Conservation (phyloP, 1,140 invertebrate species). For the Brachionus koreanus region DNA sequence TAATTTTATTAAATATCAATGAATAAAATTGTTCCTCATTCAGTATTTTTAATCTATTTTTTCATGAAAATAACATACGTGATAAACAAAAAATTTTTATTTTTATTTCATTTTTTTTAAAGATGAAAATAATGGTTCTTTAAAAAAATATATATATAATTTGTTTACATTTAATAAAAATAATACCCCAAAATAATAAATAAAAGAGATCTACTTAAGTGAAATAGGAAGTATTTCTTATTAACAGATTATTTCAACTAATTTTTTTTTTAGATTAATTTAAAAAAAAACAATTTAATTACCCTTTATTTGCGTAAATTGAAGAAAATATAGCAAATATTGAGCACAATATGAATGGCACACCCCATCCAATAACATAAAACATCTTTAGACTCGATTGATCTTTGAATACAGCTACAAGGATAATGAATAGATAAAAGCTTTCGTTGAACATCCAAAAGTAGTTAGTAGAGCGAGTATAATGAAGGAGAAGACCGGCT, state of each 20-base stretch:
- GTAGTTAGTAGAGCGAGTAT: slow-evolving; percentile 28
- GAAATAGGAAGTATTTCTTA: not conserved
- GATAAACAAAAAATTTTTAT: too few species aligned
- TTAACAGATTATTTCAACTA: not conserved
- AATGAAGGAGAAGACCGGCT: not conserved
- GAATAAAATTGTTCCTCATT: too few species aligned
- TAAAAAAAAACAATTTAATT: not conserved
- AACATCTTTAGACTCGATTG: not conserved
- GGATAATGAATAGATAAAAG: slow-evolving; percentile 31
- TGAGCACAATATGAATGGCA: slow-evolving; percentile 15
- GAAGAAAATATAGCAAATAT: not conserved
- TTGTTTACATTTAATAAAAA: too few species aligned
- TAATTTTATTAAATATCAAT: too few species aligned
- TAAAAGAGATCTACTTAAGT: too few species aligned
- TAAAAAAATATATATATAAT: too few species aligned
- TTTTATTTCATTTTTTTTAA: too few species aligned
- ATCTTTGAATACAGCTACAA: slow-evolving; percentile 21
- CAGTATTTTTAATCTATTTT: too few species aligned
- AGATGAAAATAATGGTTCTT: too few species aligned
- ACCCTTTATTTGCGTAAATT: slow-evolving; percentile 22
- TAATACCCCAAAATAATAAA: too few species aligned
- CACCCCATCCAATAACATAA: slow-evolving; percentile 16
- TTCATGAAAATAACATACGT: too few species aligned
- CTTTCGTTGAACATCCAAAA: slow-evolving; percentile 45
- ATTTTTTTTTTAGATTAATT: too few species aligned